These are phyloP conservation scores for Trinorchestia longiramus DNA, from an alignment of 1,140 invertebrate genomes.

Conservation along the genomic window DNA sequence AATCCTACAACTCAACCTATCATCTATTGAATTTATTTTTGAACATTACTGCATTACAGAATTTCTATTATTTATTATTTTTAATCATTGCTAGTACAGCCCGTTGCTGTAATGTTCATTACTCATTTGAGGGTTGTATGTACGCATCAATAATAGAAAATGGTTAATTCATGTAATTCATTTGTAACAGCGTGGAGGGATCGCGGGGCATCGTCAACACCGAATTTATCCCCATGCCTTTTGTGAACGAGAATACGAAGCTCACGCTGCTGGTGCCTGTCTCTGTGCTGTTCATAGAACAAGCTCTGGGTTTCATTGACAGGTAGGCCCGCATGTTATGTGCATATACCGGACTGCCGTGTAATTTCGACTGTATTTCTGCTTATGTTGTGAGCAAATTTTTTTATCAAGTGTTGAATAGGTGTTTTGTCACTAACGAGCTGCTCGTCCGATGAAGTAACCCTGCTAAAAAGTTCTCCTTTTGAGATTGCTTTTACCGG, in stretches of 20 bases:
- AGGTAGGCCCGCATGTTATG: neutral
- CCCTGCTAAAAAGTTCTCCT: neutral
- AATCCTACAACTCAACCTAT: no score
- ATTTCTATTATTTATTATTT: no score
- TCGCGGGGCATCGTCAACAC: conserved; percentile 85
- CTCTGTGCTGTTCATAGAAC: neutral
- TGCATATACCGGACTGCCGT: neutral
- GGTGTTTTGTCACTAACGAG: neutral
- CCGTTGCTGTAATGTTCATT: no score
- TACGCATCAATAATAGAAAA: no score
- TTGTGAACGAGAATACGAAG: conserved; percentile 89
- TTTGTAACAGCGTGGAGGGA: conserved; percentile 75
- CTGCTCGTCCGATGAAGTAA: neutral
- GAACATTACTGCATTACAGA: no score
- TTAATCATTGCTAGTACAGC: no score
- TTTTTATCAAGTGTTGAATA: neutral
- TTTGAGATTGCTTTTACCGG: neutral
- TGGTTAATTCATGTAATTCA: neutral
- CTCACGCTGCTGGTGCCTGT: conserved; percentile 82
- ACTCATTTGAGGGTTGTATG: no score
- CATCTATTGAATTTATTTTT: no score
- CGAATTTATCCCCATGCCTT: conserved; percentile 87
- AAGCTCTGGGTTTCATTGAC: neutral
- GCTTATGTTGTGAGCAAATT: neutral
- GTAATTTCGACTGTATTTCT: neutral